Evolutionary conservation across 2,888 invertebrate species (phyloP).

Genomic region (Diploptera punctata): DNA sequence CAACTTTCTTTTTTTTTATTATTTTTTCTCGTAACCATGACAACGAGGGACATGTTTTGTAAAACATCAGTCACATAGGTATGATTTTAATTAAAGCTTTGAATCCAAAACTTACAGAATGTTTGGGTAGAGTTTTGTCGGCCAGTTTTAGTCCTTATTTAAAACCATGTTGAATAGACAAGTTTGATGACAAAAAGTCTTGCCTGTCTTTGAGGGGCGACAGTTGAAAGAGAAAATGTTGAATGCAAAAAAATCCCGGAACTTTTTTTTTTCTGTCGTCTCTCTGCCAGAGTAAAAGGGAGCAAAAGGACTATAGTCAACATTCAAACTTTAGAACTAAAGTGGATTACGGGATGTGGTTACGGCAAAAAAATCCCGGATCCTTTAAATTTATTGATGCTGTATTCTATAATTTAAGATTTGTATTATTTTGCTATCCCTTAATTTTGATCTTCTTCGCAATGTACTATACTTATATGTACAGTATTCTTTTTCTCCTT

Average conservation of each 20-base stretch:
- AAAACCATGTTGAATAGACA: constrained; percentile 19
- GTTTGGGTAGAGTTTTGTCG: neutral
- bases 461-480: no score
- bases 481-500: no score
- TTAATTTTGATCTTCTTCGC: no score
- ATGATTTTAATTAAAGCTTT: constrained; percentile 24
- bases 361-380: no score
- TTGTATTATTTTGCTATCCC: no score
- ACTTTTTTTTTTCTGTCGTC: constrained; percentile 2
- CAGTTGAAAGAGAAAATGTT: constrained; percentile 10
- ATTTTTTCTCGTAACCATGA: neutral
- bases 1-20: neutral
- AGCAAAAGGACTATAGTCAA: neutral
- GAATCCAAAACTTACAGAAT: constrained; percentile 14
- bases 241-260: constrained; percentile 18
- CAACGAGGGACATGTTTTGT: neutral
- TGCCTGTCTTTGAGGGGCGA: constrained; percentile 21
- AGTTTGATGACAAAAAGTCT: constrained; percentile 19
- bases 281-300: no score
- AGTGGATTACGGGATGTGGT: constrained; percentile 6
- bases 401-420: no score
- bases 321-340: neutral
- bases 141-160: constrained; percentile 21
- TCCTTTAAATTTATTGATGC: no score
- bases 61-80: constrained; percentile 18